A percentile compares a stretch with the other conserved stretches of the same genome.
Evolutionary conservation across 2,113 vertebrate genomes (phyloP).

Genomic region (Pavo muticus): DNA sequence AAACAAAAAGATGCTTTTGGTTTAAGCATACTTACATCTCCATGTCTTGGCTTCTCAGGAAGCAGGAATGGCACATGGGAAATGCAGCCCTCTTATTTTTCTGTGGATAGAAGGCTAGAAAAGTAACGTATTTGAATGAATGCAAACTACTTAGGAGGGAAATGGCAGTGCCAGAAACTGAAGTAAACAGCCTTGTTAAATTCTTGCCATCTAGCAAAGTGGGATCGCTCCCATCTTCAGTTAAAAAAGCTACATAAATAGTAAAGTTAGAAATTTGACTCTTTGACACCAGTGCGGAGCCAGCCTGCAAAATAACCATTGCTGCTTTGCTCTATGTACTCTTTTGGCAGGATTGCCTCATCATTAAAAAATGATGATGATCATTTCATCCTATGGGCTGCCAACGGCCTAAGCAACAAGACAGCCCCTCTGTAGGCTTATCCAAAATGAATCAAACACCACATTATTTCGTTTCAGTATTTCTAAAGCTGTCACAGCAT

Average conservation of each 20-base stretch:
- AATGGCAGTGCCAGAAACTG: neutral
- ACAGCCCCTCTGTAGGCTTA: neutral
- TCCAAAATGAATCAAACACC: neutral
- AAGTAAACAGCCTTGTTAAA: neutral
- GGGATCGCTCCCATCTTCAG: neutral
- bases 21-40: neutral
- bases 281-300: neutral
- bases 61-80: neutral
- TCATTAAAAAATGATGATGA: neutral
- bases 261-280: neutral
- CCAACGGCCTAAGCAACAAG: neutral
- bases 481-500: neutral
- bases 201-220: neutral
- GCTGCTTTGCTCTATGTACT: neutral
- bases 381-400: neutral
- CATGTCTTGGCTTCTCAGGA: neutral
- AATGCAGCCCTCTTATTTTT: neutral
- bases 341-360: neutral
- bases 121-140: neutral
- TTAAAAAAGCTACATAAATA: neutral
- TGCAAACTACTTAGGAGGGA: neutral
- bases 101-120: neutral
- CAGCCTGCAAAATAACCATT: neutral
- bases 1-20: neutral
- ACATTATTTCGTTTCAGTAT: neutral